A percentile compares a stretch with the other conserved stretches of the same genome.
These are phyloP conservation scores for Piprites chloris DNA, from an alignment of 2,113 vertebrate genomes.

Conservation along the genomic window DNA sequence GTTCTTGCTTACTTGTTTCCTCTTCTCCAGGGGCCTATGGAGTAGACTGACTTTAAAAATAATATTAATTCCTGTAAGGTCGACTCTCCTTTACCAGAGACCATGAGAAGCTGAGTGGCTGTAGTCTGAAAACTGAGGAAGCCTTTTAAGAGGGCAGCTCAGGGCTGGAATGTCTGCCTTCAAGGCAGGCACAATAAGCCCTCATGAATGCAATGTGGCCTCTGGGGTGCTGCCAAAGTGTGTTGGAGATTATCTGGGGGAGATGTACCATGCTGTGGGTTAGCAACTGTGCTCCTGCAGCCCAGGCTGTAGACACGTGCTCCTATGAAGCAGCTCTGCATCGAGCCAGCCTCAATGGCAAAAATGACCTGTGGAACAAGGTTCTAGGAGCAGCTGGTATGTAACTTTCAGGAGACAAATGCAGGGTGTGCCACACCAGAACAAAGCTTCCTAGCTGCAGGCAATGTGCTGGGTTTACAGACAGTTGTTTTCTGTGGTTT, in stretches of 20 bases:
- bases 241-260: not conserved
- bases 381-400: not conserved
- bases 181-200: not conserved
- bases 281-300: not conserved
- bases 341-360: rapidly evolving
- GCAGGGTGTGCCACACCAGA: not conserved
- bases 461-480: not conserved
- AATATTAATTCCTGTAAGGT: not conserved
- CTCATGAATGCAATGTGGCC: not conserved
- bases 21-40: not conserved
- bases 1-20: not conserved
- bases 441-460: not conserved
- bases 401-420: not conserved
- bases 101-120: not conserved
- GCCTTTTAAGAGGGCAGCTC: not conserved
- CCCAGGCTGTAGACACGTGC: not conserved
- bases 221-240: not conserved
- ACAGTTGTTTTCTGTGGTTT: not conserved
- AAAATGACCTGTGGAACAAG: not conserved
- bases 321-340: not conserved
- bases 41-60: not conserved
- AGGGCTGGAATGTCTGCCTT: not conserved
- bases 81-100: not conserved
- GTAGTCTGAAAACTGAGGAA: not conserved
- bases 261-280: not conserved